Evolutionary conservation across 2,888 invertebrate genomes (phyloP).

Genomic region (Theretra japonica): DNA sequence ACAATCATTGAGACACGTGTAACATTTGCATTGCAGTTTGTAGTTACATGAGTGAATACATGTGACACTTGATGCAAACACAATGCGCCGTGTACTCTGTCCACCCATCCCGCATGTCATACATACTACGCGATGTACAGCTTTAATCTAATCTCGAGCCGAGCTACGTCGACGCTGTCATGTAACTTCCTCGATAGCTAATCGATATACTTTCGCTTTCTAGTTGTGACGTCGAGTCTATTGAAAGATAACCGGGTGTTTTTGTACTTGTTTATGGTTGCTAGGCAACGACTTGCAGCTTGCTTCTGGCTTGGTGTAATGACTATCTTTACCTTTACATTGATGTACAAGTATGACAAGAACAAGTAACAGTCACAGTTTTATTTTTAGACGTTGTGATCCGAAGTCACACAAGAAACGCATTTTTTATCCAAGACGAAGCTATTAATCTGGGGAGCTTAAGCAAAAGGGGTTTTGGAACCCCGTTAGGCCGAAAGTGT

Average conservation of each 20-base stretch:
- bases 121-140: not conserved
- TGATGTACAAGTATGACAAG: too few relatives aligned
- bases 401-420: too few relatives aligned
- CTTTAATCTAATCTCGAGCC: not conserved
- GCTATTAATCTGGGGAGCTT: too few relatives aligned
- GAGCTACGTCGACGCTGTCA: not conserved
- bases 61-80: not conserved
- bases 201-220: slow-evolving; percentile 9
- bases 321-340: too few relatives aligned
- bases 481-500: too few relatives aligned
- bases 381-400: too few relatives aligned
- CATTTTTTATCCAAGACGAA: too few relatives aligned
- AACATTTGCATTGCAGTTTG: not conserved
- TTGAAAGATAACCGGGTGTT: not conserved
- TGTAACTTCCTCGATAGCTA: slow-evolving; percentile 2
- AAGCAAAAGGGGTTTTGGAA: too few relatives aligned
- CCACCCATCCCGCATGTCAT: not conserved
- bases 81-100: not conserved
- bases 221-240: not conserved
- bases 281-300: not conserved
- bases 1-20: not conserved
- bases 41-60: not conserved
- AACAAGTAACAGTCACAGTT: too few relatives aligned
- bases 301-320: not conserved
- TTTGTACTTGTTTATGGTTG: not conserved